Evolutionary conservation across 2,888 invertebrate species (phyloP).

Genomic region (Colletes collaris): DNA sequence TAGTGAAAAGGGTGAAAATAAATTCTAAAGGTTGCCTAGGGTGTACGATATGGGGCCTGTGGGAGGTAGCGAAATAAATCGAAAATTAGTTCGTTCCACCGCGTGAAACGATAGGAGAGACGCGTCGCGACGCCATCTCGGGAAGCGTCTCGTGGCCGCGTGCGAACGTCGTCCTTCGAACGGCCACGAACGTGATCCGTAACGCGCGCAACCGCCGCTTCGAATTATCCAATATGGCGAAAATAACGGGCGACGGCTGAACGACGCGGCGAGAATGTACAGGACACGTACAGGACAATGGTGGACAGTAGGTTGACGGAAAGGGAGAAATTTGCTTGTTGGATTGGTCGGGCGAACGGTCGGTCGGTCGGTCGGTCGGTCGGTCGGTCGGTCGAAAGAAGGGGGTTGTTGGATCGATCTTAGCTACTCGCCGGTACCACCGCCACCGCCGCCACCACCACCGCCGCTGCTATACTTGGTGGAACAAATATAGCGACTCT

Average conservation of each 20-base stretch:
- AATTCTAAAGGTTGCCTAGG: no score
- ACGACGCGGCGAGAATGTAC: not conserved
- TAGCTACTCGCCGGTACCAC: conserved; percentile 65
- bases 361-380: conserved; percentile 50
- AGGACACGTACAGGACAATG: not conserved
- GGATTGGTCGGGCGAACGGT: conserved; percentile 33
- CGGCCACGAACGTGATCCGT: not conserved
- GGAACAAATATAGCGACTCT: no score
- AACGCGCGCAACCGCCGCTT: not conserved
- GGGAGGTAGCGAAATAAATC: not conserved
- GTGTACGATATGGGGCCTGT: no score
- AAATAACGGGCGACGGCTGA: not conserved
- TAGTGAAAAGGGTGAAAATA: no score
- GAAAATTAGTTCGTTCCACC: not conserved
- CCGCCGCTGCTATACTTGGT: no score
- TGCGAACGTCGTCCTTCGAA: not conserved
- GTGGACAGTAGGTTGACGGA: not conserved
- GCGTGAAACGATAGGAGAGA: not conserved
- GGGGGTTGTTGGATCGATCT: conserved; percentile 74
- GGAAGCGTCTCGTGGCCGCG: no score
- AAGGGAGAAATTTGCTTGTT: conserved; percentile 4
- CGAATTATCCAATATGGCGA: not conserved
- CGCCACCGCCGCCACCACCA: conserved; percentile 17
- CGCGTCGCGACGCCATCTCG: conserved; percentile 4
- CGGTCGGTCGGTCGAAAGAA: conserved; percentile 62